phyloP scores from a whole-genome alignment of 2,113 vertebrate genomes.

The Aegypius monachus region DNA sequence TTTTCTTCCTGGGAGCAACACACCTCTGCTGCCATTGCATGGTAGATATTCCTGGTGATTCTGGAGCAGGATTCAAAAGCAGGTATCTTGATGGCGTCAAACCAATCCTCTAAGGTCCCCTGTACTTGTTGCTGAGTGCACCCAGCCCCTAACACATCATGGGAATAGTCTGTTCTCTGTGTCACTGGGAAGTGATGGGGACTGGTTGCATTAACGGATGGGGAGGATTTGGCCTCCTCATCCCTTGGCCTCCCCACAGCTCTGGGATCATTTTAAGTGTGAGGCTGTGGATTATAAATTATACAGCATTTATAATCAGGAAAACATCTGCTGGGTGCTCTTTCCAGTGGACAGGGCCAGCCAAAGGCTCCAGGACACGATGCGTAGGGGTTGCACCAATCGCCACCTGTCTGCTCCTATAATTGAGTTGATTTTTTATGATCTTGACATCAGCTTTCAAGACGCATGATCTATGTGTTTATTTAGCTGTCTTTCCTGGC shows the following conservation, averaged over 20 bases:
- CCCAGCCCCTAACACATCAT: background rate
- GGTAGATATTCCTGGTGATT: background rate
- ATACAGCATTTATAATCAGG: constrained; percentile 63
- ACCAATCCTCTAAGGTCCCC: background rate
- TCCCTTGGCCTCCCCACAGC: background rate
- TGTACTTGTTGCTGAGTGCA: background rate
- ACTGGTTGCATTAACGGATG: background rate
- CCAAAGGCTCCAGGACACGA: constrained; percentile 67
- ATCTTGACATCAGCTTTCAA: constrained; percentile 75
- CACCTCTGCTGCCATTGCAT: background rate
- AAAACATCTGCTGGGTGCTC: constrained; percentile 73
- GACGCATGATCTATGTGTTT: constrained; percentile 74
- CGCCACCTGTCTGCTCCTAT: constrained; percentile 75
- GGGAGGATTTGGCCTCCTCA: constrained; percentile 18
- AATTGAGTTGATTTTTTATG: constrained; percentile 73
- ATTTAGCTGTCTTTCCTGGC: constrained; percentile 72
- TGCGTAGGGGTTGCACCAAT: constrained; percentile 66
- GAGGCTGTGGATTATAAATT: constrained; percentile 65
- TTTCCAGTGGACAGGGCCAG: constrained; percentile 68
- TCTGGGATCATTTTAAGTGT: constrained; percentile 42
- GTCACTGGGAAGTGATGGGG: background rate
- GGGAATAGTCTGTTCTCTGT: background rate
- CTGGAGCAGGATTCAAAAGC: background rate
- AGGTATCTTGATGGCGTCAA: background rate
- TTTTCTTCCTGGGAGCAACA: background rate